These are phyloP conservation scores for Lindbergichthys nudifrons DNA, from an alignment of 2,797 vertebrate genomes.

Conservation along the genomic window DNA sequence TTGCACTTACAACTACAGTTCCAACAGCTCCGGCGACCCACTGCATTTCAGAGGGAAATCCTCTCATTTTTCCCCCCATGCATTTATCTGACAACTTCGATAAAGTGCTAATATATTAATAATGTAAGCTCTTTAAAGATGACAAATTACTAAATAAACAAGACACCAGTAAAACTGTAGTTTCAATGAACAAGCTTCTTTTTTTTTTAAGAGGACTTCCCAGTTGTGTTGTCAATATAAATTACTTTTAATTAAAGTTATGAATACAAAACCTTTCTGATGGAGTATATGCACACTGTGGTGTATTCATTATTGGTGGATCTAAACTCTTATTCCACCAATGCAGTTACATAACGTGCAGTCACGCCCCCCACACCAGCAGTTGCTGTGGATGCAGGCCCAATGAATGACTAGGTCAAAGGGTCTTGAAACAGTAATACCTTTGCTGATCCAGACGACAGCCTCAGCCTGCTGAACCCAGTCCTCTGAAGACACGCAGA, in stretches of 20 bases:
- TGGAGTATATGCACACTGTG: neutral
- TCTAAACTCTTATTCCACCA: neutral
- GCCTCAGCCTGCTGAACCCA: neutral
- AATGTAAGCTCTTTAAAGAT: neutral
- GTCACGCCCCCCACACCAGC: neutral
- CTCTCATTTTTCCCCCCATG: neutral
- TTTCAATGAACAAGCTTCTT: neutral
- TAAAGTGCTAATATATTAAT: neutral
- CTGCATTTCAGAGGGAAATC: neutral
- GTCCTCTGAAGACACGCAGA: neutral
- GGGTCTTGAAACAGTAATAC: slow-evolving; percentile 23
- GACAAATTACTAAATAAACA: neutral
- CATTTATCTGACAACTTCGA: neutral
- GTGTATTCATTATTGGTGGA: neutral
- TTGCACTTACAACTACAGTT: too few species aligned
- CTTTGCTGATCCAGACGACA: neutral
- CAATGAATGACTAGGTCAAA: slow-evolving; percentile 40
- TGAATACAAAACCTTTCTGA: neutral
- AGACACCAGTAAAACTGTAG: neutral
- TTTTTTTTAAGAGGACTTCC: too few species aligned
- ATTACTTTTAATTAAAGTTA: neutral
- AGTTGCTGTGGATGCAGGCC: slow-evolving; percentile 33
- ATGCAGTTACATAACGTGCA: slow-evolving; percentile 21
- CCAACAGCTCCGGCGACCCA: neutral
- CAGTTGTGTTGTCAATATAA: neutral